A percentile compares a stretch with the other conserved stretches of the same genome.
These are phyloP conservation scores for Centropus unirufus DNA, from an alignment of 2,113 vertebrate genomes.

Conservation along the genomic window DNA sequence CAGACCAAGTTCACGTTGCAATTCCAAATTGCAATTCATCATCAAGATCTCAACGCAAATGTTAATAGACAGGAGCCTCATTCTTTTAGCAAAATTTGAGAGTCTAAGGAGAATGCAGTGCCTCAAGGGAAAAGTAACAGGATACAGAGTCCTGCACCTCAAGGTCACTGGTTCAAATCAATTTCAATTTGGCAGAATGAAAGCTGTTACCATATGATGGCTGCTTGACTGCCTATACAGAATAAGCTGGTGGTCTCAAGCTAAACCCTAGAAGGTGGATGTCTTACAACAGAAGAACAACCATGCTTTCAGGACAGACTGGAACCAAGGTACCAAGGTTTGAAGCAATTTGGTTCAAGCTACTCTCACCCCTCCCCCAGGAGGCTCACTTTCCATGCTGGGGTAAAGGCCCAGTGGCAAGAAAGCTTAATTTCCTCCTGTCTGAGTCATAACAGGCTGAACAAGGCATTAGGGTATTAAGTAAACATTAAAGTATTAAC, in stretches of 20 bases:
- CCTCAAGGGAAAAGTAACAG: constrained; percentile 9
- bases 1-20: not conserved
- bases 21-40: not conserved
- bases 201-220: not conserved
- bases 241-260: not conserved
- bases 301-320: not conserved
- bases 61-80: not conserved
- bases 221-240: not conserved
- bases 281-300: not conserved
- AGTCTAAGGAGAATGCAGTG: not conserved
- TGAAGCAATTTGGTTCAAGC: not conserved
- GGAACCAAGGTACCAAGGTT: not conserved
- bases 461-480: not conserved
- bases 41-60: not conserved
- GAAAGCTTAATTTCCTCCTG: not conserved
- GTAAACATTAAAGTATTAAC: not conserved
- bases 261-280: not conserved
- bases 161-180: constrained; percentile 38
- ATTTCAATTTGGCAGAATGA: constrained; percentile 11
- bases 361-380: not conserved
- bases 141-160: not conserved
- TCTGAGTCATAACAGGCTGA: not conserved
- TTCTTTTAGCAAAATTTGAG: not conserved
- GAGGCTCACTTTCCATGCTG: not conserved
- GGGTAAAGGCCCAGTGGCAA: not conserved